phyloP scores from a whole-genome alignment of 2,888 invertebrate species.

The Tinea semifulvella region DNA sequence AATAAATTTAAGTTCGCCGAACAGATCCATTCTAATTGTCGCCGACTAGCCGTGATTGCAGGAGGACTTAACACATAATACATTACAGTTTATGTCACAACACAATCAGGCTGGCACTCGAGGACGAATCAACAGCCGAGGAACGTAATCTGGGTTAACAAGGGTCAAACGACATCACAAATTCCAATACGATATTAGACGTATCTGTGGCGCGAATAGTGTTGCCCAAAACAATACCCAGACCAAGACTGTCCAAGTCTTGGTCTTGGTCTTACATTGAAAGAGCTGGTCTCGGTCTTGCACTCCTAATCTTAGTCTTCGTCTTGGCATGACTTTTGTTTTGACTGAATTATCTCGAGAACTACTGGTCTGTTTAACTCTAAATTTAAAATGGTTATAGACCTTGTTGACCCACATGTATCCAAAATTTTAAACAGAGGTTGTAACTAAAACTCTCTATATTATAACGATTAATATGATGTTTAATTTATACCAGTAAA shows the following conservation, averaged over 20 bases:
- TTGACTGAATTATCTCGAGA: background rate
- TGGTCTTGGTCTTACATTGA: no score
- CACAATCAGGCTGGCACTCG: constrained; percentile 58
- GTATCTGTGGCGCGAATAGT: constrained; percentile 65
- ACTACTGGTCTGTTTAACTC: no score
- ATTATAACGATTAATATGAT: no score
- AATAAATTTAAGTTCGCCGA: constrained; percentile 55
- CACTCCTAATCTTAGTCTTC: no score
- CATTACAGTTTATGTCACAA: constrained; percentile 68
- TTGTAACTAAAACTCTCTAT: no score
- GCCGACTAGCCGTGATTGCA: constrained; percentile 59
- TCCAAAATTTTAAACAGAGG: no score
- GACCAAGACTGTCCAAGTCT: no score
- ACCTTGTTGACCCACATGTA: no score
- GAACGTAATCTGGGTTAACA: constrained; percentile 77
- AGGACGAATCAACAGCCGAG: constrained; percentile 67
- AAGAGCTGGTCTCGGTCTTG: no score
- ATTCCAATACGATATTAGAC: constrained; percentile 72
- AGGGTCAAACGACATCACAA: constrained; percentile 78
- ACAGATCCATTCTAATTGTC: constrained; percentile 60
- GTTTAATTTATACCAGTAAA: no score
- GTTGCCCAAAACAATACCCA: background rate
- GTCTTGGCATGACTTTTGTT: background rate
- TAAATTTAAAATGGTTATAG: no score
- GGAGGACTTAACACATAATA: constrained; percentile 67